Conservation (phyloP, 2,888 invertebrate species). For the Hesperia comma region DNA sequence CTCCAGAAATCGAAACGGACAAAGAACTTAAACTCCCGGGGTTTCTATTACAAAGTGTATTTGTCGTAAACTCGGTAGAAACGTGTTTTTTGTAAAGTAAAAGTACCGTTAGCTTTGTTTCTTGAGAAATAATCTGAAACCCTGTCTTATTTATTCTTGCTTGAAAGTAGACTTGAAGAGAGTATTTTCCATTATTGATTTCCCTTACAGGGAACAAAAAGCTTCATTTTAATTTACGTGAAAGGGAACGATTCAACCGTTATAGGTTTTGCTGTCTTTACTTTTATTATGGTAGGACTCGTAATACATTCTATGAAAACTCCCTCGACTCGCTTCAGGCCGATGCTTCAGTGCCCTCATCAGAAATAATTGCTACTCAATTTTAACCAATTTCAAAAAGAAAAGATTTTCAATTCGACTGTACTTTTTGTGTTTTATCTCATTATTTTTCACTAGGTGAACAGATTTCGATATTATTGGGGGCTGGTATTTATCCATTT, state of each 20-base stretch:
- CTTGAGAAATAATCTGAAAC: slow-evolving; percentile 13
- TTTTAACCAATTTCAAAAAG: too few species aligned
- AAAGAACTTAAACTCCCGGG: slow-evolving; percentile 8
- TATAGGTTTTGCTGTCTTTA: slow-evolving; percentile 2
- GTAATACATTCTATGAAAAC: neutral
- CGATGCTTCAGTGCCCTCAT: too few species aligned
- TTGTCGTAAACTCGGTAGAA: slow-evolving; percentile 15
- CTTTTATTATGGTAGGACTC: neutral
- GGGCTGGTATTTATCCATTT: too few species aligned
- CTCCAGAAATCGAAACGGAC: slow-evolving; percentile 12
- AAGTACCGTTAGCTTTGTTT: slow-evolving; percentile 16
- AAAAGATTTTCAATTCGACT: too few species aligned
- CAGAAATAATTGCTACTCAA: too few species aligned
- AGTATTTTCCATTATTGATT: slow-evolving; percentile 11
- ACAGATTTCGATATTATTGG: too few species aligned
- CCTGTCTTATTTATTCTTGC: slow-evolving; percentile 3
- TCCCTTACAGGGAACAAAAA: slow-evolving; percentile 9
- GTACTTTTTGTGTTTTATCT: too few species aligned
- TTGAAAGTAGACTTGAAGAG: slow-evolving; percentile 10
- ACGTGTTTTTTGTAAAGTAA: slow-evolving; percentile 16
- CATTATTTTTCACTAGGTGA: too few species aligned
- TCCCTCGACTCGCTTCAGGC: too few species aligned
- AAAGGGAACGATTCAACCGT: slow-evolving; percentile 2
- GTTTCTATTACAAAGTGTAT: slow-evolving; percentile 23
- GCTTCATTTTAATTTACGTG: slow-evolving; percentile 11